Base-by-base conservation (phyloP, 2,888 invertebrate genomes). In the Cataglyphis albicans region DNA sequence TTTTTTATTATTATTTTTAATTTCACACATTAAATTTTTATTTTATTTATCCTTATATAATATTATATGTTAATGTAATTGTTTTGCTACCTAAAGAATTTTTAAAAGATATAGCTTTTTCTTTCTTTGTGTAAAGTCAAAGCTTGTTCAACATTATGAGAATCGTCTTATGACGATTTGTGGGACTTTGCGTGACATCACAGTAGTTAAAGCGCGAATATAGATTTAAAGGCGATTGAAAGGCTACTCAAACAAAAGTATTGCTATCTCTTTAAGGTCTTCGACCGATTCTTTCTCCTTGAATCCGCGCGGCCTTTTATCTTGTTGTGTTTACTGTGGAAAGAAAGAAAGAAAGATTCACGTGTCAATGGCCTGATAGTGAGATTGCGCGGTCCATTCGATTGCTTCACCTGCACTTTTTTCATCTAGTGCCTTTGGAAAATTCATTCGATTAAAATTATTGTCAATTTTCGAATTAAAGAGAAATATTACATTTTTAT, bases 331-430 rank as follows among this genome's bases (percentile, higher is more conserved):
- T 72, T 55, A 48, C 65, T 52, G n/a, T 15, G 10, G 72, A 76
- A 75, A 68, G 81, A 65, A 86, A 74, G 74, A 35, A 48, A 73
- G 81, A 81, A 63, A 59, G 63, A 81, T 38, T 73, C 76, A 59
- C 6, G 78, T n/a, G 52, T 80, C 76, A 86, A 81, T 83, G 83
- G 12, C 72, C 84, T 32, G 63, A 81, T 81, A 83, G 44, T 15
- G 65, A 48, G 72, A 63, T 80, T 63, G 63, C 48, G 38, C 81
- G 63, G 61, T 74, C 25, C 10, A 32, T 12, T 75, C 63, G 35
- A 64, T 70, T 35, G 35, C 44, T 25, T 21, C 6, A 80, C 78
- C 78, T 80, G 78, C 25, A 52, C 48, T 75, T 48, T n/a, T 21
- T 59, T 59, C 4, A 4, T 44, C 3, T 65, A 70, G 18, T 35